Percentiles rank a stretch among this genome's conserved stretches.
These are phyloP conservation scores for Lottia scabra DNA, from an alignment of 2,888 invertebrate species.

Conservation along the genomic window DNA sequence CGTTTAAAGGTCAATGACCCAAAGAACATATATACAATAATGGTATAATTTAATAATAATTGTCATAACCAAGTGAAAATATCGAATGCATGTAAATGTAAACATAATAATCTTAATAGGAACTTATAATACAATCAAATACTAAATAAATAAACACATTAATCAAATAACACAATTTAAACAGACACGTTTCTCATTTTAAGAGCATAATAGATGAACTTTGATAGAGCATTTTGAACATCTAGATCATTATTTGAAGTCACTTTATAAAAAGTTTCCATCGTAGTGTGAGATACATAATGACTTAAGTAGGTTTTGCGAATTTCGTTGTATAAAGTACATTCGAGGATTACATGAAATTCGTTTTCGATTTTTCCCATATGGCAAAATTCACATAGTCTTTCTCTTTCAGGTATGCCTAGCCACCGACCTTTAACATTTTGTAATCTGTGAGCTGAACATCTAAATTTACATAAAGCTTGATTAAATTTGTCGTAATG, in stretches of 20 bases:
- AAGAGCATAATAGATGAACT: background rate
- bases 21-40: too few relatives aligned
- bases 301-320: background rate
- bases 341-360: background rate
- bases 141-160: too few relatives aligned
- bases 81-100: too few relatives aligned
- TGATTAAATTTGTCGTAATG: background rate
- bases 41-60: too few relatives aligned
- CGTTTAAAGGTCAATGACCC: too few relatives aligned
- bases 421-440: background rate
- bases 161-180: too few relatives aligned
- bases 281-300: background rate
- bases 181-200: background rate
- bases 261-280: background rate
- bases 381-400: background rate
- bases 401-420: background rate
- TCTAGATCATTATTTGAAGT: background rate
- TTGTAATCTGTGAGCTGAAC: background rate
- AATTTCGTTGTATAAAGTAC: background rate
- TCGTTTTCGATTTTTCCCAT: background rate
- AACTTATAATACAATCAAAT: too few relatives aligned
- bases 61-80: too few relatives aligned
- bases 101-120: too few relatives aligned
- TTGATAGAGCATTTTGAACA: background rate
- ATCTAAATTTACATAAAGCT: background rate